A percentile compares a stretch with the other conserved stretches of the same genome.
These are phyloP conservation scores for Xyliphius kryptos DNA, from an alignment of 2,113 vertebrate species.

Conservation along the genomic window DNA sequence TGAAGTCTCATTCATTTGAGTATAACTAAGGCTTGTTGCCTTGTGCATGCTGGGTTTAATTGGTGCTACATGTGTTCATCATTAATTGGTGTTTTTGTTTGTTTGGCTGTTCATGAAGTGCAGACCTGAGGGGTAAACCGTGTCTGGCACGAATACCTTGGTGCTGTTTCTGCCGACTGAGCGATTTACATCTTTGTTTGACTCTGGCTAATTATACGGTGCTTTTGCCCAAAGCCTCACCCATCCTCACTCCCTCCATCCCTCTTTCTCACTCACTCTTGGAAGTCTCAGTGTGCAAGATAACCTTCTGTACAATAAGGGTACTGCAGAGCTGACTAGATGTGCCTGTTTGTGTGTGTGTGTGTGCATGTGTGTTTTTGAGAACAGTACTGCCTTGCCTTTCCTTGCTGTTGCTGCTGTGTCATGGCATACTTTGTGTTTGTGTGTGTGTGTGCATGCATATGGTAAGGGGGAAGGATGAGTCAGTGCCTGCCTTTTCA, in stretches of 20 bases:
- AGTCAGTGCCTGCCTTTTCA: constrained; percentile 59
- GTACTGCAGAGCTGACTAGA: constrained; percentile 31
- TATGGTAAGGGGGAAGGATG: constrained; percentile 9
- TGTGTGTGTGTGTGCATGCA: too few relatives aligned
- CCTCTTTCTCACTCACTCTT: not conserved
- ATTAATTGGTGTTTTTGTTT: constrained; percentile 29
- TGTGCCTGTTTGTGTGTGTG: too few relatives aligned
- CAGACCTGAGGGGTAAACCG: constrained; percentile 4
- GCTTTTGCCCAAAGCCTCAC: constrained; percentile 27
- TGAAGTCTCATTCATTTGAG: constrained; percentile 1
- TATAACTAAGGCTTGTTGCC: constrained; percentile 3
- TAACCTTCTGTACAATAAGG: constrained; percentile 9
- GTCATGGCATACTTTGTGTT: too few relatives aligned
- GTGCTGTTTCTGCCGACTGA: constrained; percentile 3
- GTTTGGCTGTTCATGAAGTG: constrained; percentile 11
- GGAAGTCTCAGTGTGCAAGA: not conserved
- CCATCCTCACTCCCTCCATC: not conserved
- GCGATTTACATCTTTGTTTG: constrained; percentile 29
- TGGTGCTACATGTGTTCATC: constrained; percentile 14
- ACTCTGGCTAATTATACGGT: constrained; percentile 33
- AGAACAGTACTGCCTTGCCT: too few relatives aligned
- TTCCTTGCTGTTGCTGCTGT: too few relatives aligned
- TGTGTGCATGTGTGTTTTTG: too few relatives aligned
- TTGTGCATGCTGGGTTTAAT: not conserved
- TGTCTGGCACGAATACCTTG: constrained; percentile 23